Evolutionary conservation across 2,797 vertebrate species (phyloP).

Genomic region (Gambelia wislizenii): DNA sequence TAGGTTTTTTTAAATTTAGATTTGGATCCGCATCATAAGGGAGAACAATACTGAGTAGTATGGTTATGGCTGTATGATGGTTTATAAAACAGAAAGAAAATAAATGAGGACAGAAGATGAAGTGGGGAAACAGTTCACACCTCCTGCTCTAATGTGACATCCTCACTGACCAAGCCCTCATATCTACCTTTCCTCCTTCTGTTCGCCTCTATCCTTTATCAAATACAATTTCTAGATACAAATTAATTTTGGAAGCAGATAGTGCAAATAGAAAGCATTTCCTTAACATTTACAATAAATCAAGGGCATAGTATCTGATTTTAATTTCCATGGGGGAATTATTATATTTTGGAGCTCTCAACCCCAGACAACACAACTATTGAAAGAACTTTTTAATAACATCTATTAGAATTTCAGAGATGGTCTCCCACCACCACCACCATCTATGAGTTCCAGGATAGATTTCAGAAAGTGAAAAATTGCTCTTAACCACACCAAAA

Average conservation of each 20-base stretch:
- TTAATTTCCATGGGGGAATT: slow-evolving; percentile 49
- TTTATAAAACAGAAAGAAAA: background rate
- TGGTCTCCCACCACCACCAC: too few relatives aligned
- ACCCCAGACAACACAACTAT: background rate
- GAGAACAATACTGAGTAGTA: too few relatives aligned
- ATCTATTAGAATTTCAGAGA: slow-evolving; percentile 10
- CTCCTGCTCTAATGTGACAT: background rate
- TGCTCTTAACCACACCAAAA: too few relatives aligned
- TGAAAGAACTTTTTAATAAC: background rate
- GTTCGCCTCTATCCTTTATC: too few relatives aligned
- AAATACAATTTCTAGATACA: background rate
- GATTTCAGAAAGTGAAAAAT: too few relatives aligned
- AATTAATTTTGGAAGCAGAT: background rate
- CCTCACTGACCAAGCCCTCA: background rate
- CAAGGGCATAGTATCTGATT: slow-evolving; percentile 29
- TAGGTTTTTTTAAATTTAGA: background rate
- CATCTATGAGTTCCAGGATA: too few relatives aligned
- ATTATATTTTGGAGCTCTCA: background rate
- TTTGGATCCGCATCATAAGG: too few relatives aligned
- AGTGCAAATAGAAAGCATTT: background rate
- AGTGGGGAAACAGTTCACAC: background rate
- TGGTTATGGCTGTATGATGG: background rate
- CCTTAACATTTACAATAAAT: background rate
- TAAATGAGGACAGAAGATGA: background rate
- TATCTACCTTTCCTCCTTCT: background rate